Conservation (phyloP, 2,888 invertebrate species). For the Drosophila nigricruria region DNA sequence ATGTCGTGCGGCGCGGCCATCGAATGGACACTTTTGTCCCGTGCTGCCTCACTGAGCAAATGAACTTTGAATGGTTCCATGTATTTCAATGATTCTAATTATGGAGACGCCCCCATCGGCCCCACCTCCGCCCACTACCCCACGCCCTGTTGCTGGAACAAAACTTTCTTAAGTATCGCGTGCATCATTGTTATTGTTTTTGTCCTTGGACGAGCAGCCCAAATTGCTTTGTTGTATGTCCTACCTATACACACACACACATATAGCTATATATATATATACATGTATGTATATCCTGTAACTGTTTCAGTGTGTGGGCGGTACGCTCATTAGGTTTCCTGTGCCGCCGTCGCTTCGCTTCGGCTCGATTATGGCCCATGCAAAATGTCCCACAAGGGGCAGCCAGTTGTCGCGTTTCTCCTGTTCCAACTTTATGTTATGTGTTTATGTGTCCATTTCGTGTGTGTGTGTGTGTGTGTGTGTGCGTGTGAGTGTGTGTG, state of each 20-base stretch:
- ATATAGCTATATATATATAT: not conserved
- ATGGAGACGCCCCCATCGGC: constrained; percentile 47
- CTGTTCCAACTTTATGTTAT: constrained; percentile 51
- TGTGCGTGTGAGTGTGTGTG: constrained; percentile 12
- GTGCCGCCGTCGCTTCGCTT: not conserved
- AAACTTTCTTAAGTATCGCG: constrained; percentile 77
- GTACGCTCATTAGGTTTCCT: constrained; percentile 72
- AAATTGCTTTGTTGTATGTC: constrained; percentile 64
- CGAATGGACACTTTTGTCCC: constrained; percentile 51
- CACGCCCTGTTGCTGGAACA: constrained; percentile 34
- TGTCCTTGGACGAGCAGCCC: constrained; percentile 29
- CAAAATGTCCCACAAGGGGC: constrained; percentile 73
- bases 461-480: not conserved
- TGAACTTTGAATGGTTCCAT: constrained; percentile 64
- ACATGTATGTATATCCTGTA: constrained; percentile 15
- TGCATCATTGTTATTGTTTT: constrained; percentile 78
- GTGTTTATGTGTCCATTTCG: constrained; percentile 56
- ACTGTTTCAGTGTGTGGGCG: constrained; percentile 65
- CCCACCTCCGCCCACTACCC: not conserved
- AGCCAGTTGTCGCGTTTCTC: constrained; percentile 65
- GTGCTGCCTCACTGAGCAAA: constrained; percentile 43
- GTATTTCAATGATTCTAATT: constrained; percentile 78
- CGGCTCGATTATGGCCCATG: constrained; percentile 34
- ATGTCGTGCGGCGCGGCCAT: constrained; percentile 61
- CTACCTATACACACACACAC: constrained; percentile 2